Evolutionary conservation across 2,113 vertebrate genomes (phyloP), one percentile per base, ranked within the genome.

Genomic region (Cebus imitator): DNA sequence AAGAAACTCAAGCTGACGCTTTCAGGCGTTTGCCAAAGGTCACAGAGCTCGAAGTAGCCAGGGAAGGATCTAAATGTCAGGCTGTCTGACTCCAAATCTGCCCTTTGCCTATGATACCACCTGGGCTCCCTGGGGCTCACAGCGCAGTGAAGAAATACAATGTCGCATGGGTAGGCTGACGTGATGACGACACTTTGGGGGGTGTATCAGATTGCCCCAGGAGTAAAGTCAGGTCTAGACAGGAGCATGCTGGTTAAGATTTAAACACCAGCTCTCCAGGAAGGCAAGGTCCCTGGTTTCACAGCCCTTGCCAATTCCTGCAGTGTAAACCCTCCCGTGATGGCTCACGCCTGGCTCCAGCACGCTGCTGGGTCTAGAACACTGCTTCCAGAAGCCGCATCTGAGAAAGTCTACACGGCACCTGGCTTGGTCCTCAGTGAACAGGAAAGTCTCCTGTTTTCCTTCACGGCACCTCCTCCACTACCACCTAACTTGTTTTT

Each of bases 1-100:
- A 79, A 73, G 92, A 80, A 43, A 40, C 61, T 50, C 30, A 93
- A 85, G n/a, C 85, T n/a, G 88, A 45, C 52, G n/a, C 73, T 55
- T 18, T 27, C 58, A 83, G 87, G 89, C 79, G 14, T 30, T 78
- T 72, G 50, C 64, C 50, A 89, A 87, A 93, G 90, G 78, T 72
- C 90, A 73, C 72, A 9, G 80, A 80, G 57, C 66, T 82, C 21
- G 64, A 84, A 58, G 83, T 2, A 27, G 45, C 40, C 10, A 11
- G 8, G 43, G 21, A 72, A 87, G 45, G 64, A 50, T 23, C 11
- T n/a, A 55, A 89, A 48, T 35, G 35, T 35, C 75, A 85, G 30
- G 64, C 27, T 57, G 52, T 70, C 61, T 48, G 84, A 17, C 30
- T 86, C 72, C 18, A 40, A 32, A 37, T 48, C 30, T 66, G 8